Conservation (phyloP, 2,113 vertebrate genomes). For the Myotis davidii region DNA sequence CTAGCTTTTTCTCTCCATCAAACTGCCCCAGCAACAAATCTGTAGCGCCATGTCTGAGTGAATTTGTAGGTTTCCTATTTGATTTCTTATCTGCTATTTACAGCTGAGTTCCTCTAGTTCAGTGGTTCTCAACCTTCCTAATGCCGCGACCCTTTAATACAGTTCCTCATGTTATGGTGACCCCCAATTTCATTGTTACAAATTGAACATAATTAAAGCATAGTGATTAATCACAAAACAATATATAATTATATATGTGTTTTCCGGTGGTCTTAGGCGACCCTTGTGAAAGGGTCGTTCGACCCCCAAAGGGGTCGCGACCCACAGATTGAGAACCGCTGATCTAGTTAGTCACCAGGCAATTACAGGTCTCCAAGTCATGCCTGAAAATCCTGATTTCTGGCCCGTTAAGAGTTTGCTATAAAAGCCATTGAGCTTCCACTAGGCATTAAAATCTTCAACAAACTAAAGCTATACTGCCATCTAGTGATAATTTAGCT, state of each 20-base stretch:
- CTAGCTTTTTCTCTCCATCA: neutral
- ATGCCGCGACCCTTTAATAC: no score
- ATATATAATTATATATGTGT: no score
- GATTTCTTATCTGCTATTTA: neutral
- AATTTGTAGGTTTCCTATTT: neutral
- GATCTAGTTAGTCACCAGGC: neutral
- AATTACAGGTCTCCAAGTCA: neutral
- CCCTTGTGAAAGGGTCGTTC: no score
- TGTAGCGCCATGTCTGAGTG: neutral
- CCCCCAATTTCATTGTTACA: no score
- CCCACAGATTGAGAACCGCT: no score
- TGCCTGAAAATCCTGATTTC: neutral
- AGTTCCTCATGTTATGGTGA: no score
- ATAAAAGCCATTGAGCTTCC: neutral
- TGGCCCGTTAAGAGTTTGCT: neutral
- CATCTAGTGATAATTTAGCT: conserved; percentile 29
- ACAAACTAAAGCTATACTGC: neutral
- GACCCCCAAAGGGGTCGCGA: no score
- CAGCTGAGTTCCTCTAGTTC: neutral
- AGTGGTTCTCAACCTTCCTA: no score
- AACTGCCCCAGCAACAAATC: neutral
- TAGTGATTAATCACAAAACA: no score
- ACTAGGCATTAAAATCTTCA: neutral
- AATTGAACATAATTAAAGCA: no score
- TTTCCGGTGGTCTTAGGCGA: no score